A percentile compares a stretch with the other conserved stretches of the same genome.
phyloP scores from a whole-genome alignment of 2,888 invertebrate species.

The Dynastes tityus region DNA sequence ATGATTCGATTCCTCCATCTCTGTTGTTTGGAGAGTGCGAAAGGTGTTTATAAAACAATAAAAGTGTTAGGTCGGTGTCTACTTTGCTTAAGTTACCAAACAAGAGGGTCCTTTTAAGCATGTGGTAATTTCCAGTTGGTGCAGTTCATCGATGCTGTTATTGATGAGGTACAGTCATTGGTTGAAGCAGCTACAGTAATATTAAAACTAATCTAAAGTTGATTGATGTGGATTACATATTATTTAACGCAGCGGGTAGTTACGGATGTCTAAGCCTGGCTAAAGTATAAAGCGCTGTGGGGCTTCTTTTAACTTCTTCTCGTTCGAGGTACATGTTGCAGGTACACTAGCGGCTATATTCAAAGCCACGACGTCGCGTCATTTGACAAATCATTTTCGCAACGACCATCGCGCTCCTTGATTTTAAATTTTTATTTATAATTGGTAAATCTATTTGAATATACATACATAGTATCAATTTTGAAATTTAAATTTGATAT shows the following conservation, averaged over 20 bases:
- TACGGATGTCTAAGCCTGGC: constrained; percentile 59
- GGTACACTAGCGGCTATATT: not conserved
- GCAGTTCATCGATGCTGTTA: constrained; percentile 52
- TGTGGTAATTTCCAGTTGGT: constrained; percentile 50
- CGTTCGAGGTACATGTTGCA: constrained; percentile 11
- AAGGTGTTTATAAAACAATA: constrained; percentile 42
- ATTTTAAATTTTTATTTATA: too few species aligned
- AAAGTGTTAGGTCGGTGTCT: constrained; percentile 30
- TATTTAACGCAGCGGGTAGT: constrained; percentile 63
- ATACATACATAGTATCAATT: too few species aligned
- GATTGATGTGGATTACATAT: constrained; percentile 64
- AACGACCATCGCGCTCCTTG: not conserved
- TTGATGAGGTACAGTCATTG: constrained; percentile 53
- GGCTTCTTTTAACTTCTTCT: constrained; percentile 38
- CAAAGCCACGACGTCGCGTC: not conserved
- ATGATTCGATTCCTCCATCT: constrained; percentile 16
- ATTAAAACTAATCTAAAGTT: constrained; percentile 64
- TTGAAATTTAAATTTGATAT: too few species aligned
- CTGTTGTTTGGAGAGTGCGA: constrained; percentile 1
- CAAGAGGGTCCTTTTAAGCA: constrained; percentile 48
- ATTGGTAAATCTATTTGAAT: too few species aligned
- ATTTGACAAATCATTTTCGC: too few species aligned
- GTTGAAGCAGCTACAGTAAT: constrained; percentile 56
- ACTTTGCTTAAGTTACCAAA: constrained; percentile 34
- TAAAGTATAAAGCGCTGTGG: constrained; percentile 58